These are phyloP conservation scores for Lordiphosa stackelbergi DNA, from an alignment of 1,140 invertebrate species.

Conservation along the genomic window DNA sequence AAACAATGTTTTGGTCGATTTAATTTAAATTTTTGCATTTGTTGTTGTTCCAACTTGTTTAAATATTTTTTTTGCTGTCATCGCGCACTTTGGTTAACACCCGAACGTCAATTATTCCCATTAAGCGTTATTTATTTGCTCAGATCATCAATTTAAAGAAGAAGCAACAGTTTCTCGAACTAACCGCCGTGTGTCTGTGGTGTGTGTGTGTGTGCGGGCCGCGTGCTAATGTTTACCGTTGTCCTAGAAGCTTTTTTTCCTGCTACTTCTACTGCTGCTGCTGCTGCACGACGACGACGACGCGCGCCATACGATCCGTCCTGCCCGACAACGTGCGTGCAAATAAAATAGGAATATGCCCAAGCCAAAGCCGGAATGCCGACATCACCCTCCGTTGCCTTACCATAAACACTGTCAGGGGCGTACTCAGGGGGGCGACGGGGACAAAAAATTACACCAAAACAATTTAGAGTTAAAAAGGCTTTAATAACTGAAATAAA, in stretches of 20 bases:
- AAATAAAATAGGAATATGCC: slow-evolving; percentile 37
- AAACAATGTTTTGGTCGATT: slow-evolving; percentile 5
- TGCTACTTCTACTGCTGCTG: slow-evolving; percentile 13
- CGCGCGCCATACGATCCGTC: slow-evolving; percentile 56
- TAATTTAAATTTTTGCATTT: neutral
- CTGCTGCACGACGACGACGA: slow-evolving; percentile 15
- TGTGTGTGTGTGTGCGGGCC: slow-evolving; percentile 16
- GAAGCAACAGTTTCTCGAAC: slow-evolving; percentile 22
- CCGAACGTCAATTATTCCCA: slow-evolving; percentile 32
- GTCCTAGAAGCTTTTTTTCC: slow-evolving; percentile 8
- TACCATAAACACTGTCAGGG: too few species aligned
- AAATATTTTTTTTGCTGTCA: slow-evolving; percentile 46
- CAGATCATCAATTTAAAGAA: slow-evolving; percentile 2
- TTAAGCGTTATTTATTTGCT: slow-evolving; percentile 13
- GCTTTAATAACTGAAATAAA: too few species aligned
- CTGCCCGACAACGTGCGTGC: slow-evolving; percentile 70
- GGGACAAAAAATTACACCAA: too few species aligned
- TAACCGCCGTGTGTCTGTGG: neutral
- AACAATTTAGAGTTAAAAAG: too few species aligned
- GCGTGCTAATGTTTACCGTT: slow-evolving; percentile 25
- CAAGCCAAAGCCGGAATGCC: slow-evolving; percentile 26
- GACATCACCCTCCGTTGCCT: slow-evolving; percentile 5
- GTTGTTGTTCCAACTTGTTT: slow-evolving; percentile 21
- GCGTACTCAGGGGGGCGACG: too few species aligned
- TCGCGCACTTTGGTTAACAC: slow-evolving; percentile 56